Evolutionary conservation across 2,113 vertebrate genomes (phyloP), one percentile per base, ranked within the genome.

Genomic region (Murina feae): DNA sequence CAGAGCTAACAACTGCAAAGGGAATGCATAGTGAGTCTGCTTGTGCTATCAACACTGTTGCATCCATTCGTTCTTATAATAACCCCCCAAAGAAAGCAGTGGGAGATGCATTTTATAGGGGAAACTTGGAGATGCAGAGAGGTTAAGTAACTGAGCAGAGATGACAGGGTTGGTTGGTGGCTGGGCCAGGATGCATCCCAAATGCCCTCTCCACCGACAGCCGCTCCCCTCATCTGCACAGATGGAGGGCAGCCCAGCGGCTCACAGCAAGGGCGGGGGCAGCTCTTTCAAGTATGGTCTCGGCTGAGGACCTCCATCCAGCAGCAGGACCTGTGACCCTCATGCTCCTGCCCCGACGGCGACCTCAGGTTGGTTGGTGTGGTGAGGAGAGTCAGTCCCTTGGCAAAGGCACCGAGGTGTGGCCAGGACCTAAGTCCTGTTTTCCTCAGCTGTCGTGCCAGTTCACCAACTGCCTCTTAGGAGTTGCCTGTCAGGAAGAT

Each of bases 401-500:
- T 91, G 84, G 75, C 84, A 47, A 63, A 96, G 86, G 55, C 83
- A 68, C 93, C 5, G 68, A 72, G 86, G 60, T 44, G 21, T 53
- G 89, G 60, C 49, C 7, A 1, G 69, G 68, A 58, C 86, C 75
- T 32, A 28, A 55, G 74, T 42, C 63, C 47, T 58, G 5, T 90
- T 78, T 75, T 53, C 35, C 87, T 93, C 39, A 17, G 95, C 93
- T 90, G 86, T 76, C 17, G 83, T 28, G 72, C 44, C 55, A 44
- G 66, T 55, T 85, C 63, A 80, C 32, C 91, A 90, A 60, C 83
- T 96, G 72, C 81, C 93, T 94, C 93, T 49, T 32, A 39, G 82
- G 88, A 78, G 78, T 66, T 5, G 0, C 53, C 87, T 94, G 95
- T 94, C 96, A 88, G 92, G 94, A 96, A 90, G 95, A 97, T 76